Base-by-base conservation (phyloP, 1,140 invertebrate species). In the Temnothorax longispinosus region DNA sequence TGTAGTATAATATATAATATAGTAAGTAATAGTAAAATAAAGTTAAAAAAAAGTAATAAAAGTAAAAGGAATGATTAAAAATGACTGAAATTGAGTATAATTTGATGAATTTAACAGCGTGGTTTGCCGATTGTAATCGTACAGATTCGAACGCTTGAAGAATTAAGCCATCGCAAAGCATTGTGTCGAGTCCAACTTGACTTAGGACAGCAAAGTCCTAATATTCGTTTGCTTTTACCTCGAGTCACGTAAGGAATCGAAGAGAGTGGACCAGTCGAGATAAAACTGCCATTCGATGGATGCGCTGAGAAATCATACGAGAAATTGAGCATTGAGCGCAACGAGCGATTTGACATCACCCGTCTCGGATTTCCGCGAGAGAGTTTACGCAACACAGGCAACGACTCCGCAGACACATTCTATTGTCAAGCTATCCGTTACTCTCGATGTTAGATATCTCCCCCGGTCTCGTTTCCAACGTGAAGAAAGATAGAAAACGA, bases 351-450 rank as follows among this genome's bases (percentile, higher is more conserved):
- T 72, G 67, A 38, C 52, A 38, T 74, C 65, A 27, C 67, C 72
- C 54, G 80, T 58, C 67, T 56, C 41, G 18, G 41, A 72, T 82
- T 82, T 82, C 21, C 35, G 27, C 8, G 11, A 3, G 15, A 5
- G 10, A 35, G 27, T 47, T 84, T 84, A 75, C 69, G 69, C 38
- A 60, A 60, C 47, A 21, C 65, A n/a, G 50, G 10, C 32, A 10
- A 47, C 41, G 27, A 38, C 69, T 81, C 5, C 35, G 32, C 52
- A 56, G 52, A 72, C 50, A 47, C 27, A 6, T 84, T 56, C 56
- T 44, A 75, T 84, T 84, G 69, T 84, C 32, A 13, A 44, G 38
- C 35, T 47, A 58, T 71, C 50, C 60, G 60, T 78, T 65, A 65
- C 58, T 13, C 44, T 27, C 41, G 41, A 84, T 18, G 54, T 84